These are phyloP conservation scores for Nephrotoma appendiculata DNA, from an alignment of 2,888 invertebrate genomes.

Conservation along the genomic window DNA sequence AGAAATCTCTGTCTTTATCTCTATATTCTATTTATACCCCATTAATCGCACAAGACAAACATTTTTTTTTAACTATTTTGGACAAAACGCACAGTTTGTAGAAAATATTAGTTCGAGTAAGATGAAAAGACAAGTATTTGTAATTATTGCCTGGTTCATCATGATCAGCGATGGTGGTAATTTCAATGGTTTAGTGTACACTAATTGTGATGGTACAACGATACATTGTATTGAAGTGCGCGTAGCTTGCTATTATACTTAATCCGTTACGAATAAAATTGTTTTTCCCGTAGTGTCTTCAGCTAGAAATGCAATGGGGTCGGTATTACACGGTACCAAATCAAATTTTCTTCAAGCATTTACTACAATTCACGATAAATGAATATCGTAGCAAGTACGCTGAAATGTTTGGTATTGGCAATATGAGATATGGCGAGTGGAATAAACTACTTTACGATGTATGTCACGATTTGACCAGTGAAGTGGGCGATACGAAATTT, in stretches of 20 bases:
- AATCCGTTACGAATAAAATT: not conserved
- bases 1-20: too few relatives aligned
- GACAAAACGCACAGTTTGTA: too few relatives aligned
- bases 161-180: not conserved
- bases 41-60: too few relatives aligned
- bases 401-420: not conserved
- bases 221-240: not conserved
- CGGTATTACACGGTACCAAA: not conserved
- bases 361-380: not conserved
- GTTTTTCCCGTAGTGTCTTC: not conserved
- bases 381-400: not conserved
- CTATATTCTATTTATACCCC: too few relatives aligned
- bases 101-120: too few relatives aligned
- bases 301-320: not conserved
- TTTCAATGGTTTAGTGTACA: not conserved
- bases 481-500: not conserved
- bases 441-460: not conserved
- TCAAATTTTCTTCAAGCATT: not conserved
- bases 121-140: not conserved
- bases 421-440: not conserved
- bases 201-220: not conserved
- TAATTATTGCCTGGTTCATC: not conserved
- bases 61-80: too few relatives aligned
- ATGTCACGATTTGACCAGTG: not conserved
- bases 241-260: not conserved